Conservation (phyloP, 1,140 invertebrate genomes). For the Sitophilus oryzae region DNA sequence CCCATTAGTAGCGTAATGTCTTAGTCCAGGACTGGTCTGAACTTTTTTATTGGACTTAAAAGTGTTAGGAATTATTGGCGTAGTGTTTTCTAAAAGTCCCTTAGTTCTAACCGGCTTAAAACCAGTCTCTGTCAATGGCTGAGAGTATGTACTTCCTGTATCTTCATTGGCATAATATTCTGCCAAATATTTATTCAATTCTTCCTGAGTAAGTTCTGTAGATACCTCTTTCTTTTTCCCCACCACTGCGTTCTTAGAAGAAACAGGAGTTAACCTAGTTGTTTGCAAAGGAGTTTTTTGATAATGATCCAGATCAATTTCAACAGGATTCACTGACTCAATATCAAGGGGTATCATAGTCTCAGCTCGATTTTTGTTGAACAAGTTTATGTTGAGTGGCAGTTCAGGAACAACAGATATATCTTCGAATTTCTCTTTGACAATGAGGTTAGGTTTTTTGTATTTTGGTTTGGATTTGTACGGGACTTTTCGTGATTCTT, state of each 20-base stretch:
- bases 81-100: slow-evolving; percentile 11
- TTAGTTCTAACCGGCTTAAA: slow-evolving; percentile 29
- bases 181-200: slow-evolving; percentile 26
- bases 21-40: slow-evolving; percentile 31
- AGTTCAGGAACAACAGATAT: slow-evolving; percentile 19
- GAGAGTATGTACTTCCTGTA: background rate
- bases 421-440: slow-evolving; percentile 24
- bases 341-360: slow-evolving; percentile 33
- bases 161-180: slow-evolving; percentile 25
- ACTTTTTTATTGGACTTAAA: slow-evolving; percentile 31
- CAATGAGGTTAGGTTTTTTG: slow-evolving; percentile 9
- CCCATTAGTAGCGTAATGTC: slow-evolving; percentile 25
- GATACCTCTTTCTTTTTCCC: slow-evolving; percentile 16
- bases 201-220: slow-evolving; percentile 25
- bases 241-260: slow-evolving; percentile 18
- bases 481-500: slow-evolving; percentile 20
- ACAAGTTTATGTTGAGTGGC: slow-evolving; percentile 30
- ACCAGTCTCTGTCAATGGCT: slow-evolving; percentile 27
- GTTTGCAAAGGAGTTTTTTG: too few species aligned
- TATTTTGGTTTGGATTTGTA: slow-evolving; percentile 9
- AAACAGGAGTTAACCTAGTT: too few species aligned
- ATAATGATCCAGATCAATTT: too few species aligned
- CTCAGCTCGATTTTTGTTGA: slow-evolving; percentile 22
- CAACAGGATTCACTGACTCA: slow-evolving; percentile 29
- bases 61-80: slow-evolving; percentile 23